These are phyloP conservation scores for Psammodynastes pulverulentus DNA, from an alignment of 2,113 vertebrate species.

Conservation along the genomic window DNA sequence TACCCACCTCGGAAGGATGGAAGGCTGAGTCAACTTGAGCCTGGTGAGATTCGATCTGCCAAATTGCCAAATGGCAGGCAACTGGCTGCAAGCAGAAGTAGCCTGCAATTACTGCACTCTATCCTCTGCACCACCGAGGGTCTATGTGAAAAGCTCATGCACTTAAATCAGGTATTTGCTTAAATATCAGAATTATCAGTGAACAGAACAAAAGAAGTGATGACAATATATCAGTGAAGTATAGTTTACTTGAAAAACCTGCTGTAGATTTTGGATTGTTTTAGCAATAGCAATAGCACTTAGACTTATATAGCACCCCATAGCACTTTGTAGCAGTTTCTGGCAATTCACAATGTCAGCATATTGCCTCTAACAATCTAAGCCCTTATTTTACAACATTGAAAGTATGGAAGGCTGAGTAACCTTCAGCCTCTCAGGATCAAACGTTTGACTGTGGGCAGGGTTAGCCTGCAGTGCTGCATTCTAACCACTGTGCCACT, in stretches of 20 bases:
- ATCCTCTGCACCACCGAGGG: no score
- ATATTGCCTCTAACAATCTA: background rate
- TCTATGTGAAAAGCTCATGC: slow-evolving; percentile 12
- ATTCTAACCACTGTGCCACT: background rate
- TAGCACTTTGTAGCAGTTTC: background rate
- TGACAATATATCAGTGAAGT: background rate
- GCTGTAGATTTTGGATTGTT: background rate
- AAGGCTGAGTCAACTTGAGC: no score
- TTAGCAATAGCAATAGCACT: background rate
- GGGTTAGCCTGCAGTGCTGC: background rate
- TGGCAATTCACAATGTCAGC: background rate
- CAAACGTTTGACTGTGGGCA: background rate
- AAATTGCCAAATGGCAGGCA: no score
- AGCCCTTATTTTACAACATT: background rate
- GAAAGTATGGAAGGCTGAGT: background rate
- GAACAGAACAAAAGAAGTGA: background rate
- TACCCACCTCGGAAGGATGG: no score
- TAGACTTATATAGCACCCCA: no score
- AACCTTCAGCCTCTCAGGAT: background rate
- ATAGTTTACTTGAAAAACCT: background rate
- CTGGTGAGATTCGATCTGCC: no score
- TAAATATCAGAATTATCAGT: background rate
- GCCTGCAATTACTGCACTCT: no score
- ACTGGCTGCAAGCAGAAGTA: no score
- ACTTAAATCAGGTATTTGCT: slow-evolving; percentile 15